Evolutionary conservation across 2,888 invertebrate species (phyloP), one percentile per base, ranked within the genome.

Genomic region (Trichogramma dendrolimi): DNA sequence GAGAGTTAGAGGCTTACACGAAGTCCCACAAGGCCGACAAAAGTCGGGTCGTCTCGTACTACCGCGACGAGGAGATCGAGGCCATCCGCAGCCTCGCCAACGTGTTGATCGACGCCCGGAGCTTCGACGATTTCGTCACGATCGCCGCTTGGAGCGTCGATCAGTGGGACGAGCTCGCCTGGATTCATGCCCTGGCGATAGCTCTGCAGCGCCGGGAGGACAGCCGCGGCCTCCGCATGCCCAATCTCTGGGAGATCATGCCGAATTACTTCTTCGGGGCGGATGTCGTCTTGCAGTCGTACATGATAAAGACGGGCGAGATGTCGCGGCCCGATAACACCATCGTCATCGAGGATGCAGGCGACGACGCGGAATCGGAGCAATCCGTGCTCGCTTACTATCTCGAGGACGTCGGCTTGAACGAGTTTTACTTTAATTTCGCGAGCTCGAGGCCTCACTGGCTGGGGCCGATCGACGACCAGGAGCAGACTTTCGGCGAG

Each of bases 341-440:
- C 14, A 82, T 89, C 66, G 83, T 85, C 6, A 80, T 82, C 48
- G 70, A 70, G 68, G 70, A 71, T 54, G 79, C 81, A 68, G 68
- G 67, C 14, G 78, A 83, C 41, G 66, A 85, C 2, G 87, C 88
- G 11, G 38, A 55, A 5, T 8, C 47, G 40, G 46, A 59, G 11
- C 41, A 27, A 65, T 82, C 83, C 60, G 77, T 82, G 8, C 68
- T 91, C 51, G 80, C 83, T 42, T 91, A 91, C 79, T 90, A 86
- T 80, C 87, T 86, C 11, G 88, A 91, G 72, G 91, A 92, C 75
- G 80, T 87, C 60, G 86, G 84, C 60, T 80, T 89, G 55, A 90
- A 88, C 75, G 71, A 84, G 39, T 85, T 83, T 73, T 87, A 88
- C 80, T 86, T 86, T 76, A 84, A 86, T 73, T 75, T 79, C 67